Conservation (phyloP, 2,797 vertebrate genomes). For the Sarcophilus harrisii region DNA sequence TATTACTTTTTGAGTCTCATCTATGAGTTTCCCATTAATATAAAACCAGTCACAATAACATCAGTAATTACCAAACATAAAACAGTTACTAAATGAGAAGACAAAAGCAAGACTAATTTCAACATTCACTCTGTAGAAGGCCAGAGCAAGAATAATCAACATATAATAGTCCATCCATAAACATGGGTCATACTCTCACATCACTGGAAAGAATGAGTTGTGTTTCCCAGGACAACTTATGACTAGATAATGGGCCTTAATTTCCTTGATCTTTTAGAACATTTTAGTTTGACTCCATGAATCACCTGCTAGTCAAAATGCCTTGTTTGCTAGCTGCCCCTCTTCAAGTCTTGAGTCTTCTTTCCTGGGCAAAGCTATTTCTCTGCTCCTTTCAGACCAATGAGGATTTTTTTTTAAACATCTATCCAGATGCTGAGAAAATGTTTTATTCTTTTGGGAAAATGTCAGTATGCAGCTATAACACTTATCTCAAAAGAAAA, state of each 20-base stretch:
- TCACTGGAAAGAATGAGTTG: not conserved
- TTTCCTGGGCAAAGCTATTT: not conserved
- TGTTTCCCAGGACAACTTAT: not conserved
- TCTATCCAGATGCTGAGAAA: not conserved
- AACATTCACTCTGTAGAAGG: not conserved
- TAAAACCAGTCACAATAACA: not conserved
- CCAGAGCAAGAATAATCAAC: not conserved
- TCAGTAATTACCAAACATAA: not conserved
- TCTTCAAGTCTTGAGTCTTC: not conserved
- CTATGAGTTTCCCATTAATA: not conserved
- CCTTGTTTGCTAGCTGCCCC: not conserved
- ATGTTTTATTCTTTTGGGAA: not conserved
- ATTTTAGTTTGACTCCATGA: not conserved
- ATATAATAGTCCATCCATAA: not conserved
- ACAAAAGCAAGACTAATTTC: not conserved
- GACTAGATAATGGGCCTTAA: not conserved
- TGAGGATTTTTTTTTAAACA: not conserved
- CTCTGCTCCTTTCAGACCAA: not conserved
- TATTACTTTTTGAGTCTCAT: not conserved
- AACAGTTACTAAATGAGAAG: not conserved
- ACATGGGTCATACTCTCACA: not conserved
- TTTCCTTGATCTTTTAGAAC: not conserved
- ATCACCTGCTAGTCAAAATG: not conserved
- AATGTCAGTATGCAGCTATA: not conserved
- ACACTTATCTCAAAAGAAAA: not conserved